phyloP scores from a whole-genome alignment of 2,888 invertebrate species.

The Cosmia trapezina region DNA sequence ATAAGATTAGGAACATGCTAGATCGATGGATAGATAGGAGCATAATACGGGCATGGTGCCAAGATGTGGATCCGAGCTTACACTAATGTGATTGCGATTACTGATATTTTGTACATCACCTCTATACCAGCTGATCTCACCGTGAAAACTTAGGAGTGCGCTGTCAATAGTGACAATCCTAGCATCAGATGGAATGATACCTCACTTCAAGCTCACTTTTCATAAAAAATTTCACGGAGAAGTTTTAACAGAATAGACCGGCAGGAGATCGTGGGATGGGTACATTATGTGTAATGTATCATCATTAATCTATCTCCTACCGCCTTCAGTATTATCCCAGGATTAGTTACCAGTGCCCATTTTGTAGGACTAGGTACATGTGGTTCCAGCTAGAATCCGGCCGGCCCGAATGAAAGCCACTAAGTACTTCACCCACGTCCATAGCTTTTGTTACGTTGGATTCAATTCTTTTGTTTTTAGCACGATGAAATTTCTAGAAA shows the following conservation, averaged over 20 bases:
- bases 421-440: slow-evolving; percentile 2
- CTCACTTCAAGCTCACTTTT: too few relatives aligned
- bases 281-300: slow-evolving; percentile 42
- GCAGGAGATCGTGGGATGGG: too few relatives aligned
- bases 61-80: slow-evolving; percentile 25
- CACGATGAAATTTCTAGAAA: slow-evolving; percentile 9
- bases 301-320: slow-evolving; percentile 51
- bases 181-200: too few relatives aligned
- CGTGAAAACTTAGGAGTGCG: too few relatives aligned
- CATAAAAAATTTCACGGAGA: too few relatives aligned
- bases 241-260: too few relatives aligned
- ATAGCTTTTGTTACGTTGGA: slow-evolving; percentile 9
- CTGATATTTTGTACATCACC: slow-evolving; percentile 34
- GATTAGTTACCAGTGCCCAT: slow-evolving; percentile 42
- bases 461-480: slow-evolving; percentile 10
- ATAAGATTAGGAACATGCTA: slow-evolving; percentile 24
- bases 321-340: slow-evolving; percentile 37
- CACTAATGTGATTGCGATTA: slow-evolving; percentile 48
- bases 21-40: not conserved
- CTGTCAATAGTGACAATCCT: too few relatives aligned
- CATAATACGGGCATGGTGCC: slow-evolving; percentile 44
- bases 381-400: slow-evolving; percentile 27
- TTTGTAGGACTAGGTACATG: slow-evolving; percentile 28
- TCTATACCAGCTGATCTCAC: slow-evolving; percentile 7
- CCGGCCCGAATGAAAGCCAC: slow-evolving; percentile 15